Base-by-base conservation (phyloP, 2,113 vertebrate genomes). In the Cyprinodon tularosa region DNA sequence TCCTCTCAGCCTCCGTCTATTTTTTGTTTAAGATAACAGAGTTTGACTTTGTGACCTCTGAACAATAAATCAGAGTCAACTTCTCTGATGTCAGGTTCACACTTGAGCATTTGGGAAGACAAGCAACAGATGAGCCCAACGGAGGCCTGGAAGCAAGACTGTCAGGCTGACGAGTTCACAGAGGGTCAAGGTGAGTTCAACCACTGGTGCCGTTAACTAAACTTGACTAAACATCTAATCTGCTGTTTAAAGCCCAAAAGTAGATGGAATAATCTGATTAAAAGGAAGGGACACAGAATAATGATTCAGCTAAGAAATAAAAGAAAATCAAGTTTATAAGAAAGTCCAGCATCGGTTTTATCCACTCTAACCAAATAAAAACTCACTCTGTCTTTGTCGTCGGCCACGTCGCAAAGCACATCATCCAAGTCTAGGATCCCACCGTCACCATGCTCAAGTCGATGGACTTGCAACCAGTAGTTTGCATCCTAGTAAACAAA, bases 371-470 rank as follows among this genome's bases (percentile, higher is more conserved):
- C 61, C 10, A 57, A 62, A 0, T 63, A 70, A 3, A 64, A 86
- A 95, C 97, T 97, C 94, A 99, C 98, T 86, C 96, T 86, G 93
- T 99, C 98, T 91, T 98, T 98, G 86, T 99, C 98, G 65, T 99
- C 98, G 0, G 96, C 98, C 64, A 99, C 98, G 3, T 98, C 97
- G 75, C 96, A 97, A 12, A 99, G 95, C 45, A 96, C 96, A 59
- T 99, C 98, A 40, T 99, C 98, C 0, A 96, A 92, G 84, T 99
- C 97, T 4, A 99, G 87, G 82, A 99, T 99, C 5, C 98, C 98
- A 22, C 98, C 98, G 57, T 99, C 98, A 0, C 98, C 93, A 0
- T 98, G 98, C 77, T 99, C 98, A 79, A 99, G 62, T 0, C 96
- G 95, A 81, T 98, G 97, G 0, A 99, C 98, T 87, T 98, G 96